These are phyloP conservation scores for Anser cygnoides DNA, from an alignment of 2,113 vertebrate genomes.

Conservation along the genomic window DNA sequence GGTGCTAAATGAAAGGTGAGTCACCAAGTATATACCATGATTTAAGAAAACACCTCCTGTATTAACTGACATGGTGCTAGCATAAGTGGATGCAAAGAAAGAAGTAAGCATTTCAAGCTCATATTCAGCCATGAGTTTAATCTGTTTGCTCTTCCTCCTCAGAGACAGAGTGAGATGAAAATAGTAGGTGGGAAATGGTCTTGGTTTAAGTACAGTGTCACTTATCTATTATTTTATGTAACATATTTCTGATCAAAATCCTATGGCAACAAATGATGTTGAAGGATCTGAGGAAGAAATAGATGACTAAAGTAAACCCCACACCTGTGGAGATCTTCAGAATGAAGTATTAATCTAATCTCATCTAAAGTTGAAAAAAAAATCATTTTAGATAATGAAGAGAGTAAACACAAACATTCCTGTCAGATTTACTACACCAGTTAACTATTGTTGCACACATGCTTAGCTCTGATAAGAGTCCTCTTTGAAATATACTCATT, in stretches of 20 bases:
- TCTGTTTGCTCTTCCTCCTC: not conserved
- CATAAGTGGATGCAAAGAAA: not conserved
- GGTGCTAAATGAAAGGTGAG: not conserved
- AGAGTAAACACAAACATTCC: not conserved
- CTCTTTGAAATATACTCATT: conserved; percentile 23
- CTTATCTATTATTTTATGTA: not conserved
- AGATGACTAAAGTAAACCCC: not conserved
- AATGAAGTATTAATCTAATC: not conserved
- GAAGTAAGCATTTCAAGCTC: not conserved
- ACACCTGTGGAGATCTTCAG: not conserved
- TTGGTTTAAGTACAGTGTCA: not conserved
- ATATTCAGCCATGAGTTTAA: not conserved
- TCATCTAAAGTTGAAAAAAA: not conserved
- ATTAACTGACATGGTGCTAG: not conserved
- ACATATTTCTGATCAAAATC: not conserved
- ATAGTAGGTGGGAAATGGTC: not conserved
- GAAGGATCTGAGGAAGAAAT: not conserved
- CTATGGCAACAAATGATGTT: not conserved
- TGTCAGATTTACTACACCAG: not conserved
- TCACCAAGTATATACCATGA: not conserved
- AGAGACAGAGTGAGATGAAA: not conserved
- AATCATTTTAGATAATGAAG: not conserved
- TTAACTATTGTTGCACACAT: not conserved
- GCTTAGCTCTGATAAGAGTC: conserved; percentile 10
- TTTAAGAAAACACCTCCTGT: not conserved